phyloP scores from a whole-genome alignment of 2,888 invertebrate species.

The Axea sp. region DNA sequence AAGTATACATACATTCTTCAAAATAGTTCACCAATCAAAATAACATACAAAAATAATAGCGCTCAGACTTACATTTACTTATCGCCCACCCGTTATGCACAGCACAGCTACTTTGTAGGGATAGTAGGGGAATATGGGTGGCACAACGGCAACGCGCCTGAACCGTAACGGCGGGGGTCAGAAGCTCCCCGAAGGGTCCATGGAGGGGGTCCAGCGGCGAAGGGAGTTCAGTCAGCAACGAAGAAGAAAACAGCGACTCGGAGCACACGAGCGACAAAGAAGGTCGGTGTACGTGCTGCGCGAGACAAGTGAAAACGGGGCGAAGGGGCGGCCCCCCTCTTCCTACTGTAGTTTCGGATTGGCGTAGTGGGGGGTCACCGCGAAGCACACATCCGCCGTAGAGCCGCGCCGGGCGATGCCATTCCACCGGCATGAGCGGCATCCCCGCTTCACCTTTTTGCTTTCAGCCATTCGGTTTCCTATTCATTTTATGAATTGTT shows the following conservation, averaged over 20 bases:
- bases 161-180: slow-evolving; percentile 55
- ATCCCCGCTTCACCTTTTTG: slow-evolving; percentile 61
- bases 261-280: slow-evolving; percentile 18
- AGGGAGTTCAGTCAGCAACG: slow-evolving; percentile 22
- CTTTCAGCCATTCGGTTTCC: too few species aligned
- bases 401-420: slow-evolving; percentile 59
- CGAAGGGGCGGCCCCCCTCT: slow-evolving; percentile 2
- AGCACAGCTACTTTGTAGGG: slow-evolving; percentile 17
- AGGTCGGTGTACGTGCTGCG: slow-evolving; percentile 12
- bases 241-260: not conserved
- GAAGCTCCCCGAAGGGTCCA: slow-evolving; percentile 16
- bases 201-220: slow-evolving; percentile 8
- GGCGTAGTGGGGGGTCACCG: slow-evolving; percentile 48
- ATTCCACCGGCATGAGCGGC: slow-evolving; percentile 60
- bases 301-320: slow-evolving; percentile 24
- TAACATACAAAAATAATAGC: too few species aligned
- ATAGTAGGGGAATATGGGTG: slow-evolving; percentile 52
- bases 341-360: not conserved
- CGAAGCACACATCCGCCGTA: slow-evolving; percentile 57
- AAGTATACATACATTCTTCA: too few species aligned
- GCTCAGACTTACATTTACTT: too few species aligned
- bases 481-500: too few species aligned
- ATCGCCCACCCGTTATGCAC: slow-evolving; percentile 28
- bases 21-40: too few species aligned
- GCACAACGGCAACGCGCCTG: slow-evolving; percentile 58